Evolutionary conservation across 2,888 invertebrate genomes (phyloP), one percentile per base, ranked within the genome.

Genomic region (Pasiphila rectangulata): DNA sequence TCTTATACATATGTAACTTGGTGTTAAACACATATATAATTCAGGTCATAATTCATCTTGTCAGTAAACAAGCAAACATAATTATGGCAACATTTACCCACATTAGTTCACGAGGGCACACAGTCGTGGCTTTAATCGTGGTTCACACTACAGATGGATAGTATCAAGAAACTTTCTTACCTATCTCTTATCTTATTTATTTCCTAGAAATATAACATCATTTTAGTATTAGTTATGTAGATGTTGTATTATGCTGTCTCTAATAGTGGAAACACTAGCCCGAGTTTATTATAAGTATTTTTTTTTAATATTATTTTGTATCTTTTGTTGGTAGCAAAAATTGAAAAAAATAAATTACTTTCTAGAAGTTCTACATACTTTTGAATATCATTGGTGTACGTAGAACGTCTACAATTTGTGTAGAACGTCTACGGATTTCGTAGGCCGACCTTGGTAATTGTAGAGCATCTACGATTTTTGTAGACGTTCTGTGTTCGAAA

Each of bases 61-160:
- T 29, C 34, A 16, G 30, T 20, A 32, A 27, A 46, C 34, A 40
- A 16, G n/a, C 23, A 36, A 46, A 39, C 36, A 41, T 36, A 29
- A 30, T 41, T 10, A 10, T 24, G 12, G n/a, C 9, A n/a, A 21
- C 41, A 30, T 41, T 46, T 46, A 36, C 41, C 10, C 19, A 40
- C 29, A 46, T 46, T 46, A 46, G 35, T 40, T 35, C 7, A 0
- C 34, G 2, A 29, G 17, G 7, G 15, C 35, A 35, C 35, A 46
- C 15, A 27, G 17, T 30, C 12, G 29, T 15, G 4, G 30, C 16
- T 9, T 17, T 32, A 1, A 5, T 17, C 32, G 32, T 16, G 5
- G 17, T 32, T 30, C 4, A 10, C 6, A 4, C 30, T 15, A 30
- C 16, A 5, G n/a, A n/a, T 1, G 4, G 5, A 7, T 15, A 2